These are phyloP conservation scores for western clawed frog (Xenopus tropicalis) DNA, from an alignment of 2,113 vertebrate species.

Conservation along the genomic window DNA sequence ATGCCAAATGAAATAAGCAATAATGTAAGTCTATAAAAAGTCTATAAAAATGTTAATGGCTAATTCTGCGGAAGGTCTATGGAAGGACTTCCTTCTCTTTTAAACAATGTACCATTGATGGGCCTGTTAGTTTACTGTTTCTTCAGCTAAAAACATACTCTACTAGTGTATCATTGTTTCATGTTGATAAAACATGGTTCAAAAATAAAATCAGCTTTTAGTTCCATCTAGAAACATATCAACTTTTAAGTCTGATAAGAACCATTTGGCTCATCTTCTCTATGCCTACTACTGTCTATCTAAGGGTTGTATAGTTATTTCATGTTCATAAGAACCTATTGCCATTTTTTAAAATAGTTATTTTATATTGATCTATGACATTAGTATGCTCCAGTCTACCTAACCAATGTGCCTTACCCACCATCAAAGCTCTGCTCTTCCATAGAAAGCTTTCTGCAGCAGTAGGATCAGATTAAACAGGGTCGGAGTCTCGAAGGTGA, in stretches of 20 bases:
- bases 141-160: neutral
- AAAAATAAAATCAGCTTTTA: neutral
- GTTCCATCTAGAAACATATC: neutral
- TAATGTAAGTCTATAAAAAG: constrained; percentile 3
- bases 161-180: neutral
- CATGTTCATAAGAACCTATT: too few relatives aligned
- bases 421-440: too few relatives aligned
- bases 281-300: too few relatives aligned
- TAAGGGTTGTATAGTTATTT: too few relatives aligned
- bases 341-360: too few relatives aligned
- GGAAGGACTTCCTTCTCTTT: neutral
- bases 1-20: constrained; percentile 13
- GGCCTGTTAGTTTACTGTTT: neutral
- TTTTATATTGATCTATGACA: too few relatives aligned
- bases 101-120: constrained; percentile 1
- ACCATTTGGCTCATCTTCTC: neutral
- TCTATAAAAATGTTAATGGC: constrained; percentile 10
- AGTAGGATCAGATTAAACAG: too few relatives aligned
- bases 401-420: too few relatives aligned
- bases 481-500: too few relatives aligned
- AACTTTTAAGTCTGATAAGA: neutral
- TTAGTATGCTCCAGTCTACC: too few relatives aligned
- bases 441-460: too few relatives aligned
- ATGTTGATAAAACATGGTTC: neutral
- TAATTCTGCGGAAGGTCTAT: neutral